Percentiles rank a stretch among this genome's conserved stretches.
These are phyloP conservation scores for Stegophylla sp. DNA, from an alignment of 2,888 invertebrate species.

Conservation along the genomic window DNA sequence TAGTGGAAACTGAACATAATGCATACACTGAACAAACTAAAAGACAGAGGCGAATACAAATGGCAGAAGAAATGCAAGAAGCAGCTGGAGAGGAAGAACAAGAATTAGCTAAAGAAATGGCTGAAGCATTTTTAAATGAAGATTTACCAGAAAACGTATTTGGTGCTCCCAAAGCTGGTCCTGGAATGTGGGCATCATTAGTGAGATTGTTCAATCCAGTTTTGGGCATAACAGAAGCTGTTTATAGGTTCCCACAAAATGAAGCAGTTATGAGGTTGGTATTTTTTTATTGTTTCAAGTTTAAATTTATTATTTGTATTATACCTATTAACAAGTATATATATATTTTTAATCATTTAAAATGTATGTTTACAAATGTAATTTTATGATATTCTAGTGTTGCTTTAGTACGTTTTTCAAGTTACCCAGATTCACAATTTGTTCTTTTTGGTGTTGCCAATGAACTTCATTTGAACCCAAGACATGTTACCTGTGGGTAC, in stretches of 20 bases:
- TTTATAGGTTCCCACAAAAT: conserved; percentile 88
- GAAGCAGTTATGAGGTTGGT: conserved; percentile 87
- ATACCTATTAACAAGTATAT: no score
- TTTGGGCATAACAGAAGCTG: conserved; percentile 77
- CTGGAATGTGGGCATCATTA: conserved; percentile 94
- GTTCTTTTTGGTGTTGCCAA: conserved; percentile 89
- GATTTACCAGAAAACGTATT: conserved; percentile 92
- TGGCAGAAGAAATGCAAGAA: conserved; percentile 98
- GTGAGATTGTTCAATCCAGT: conserved; percentile 87
- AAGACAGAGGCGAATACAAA: conserved; percentile 87
- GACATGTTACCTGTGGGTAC: conserved; percentile 81
- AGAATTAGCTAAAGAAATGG: conserved; percentile 95
- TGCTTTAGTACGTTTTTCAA: conserved; percentile 81
- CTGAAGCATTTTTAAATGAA: conserved; percentile 93
- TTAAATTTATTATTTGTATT: no score
- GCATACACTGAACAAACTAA: conserved; percentile 98
- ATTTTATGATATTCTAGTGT: conserved; percentile 66
- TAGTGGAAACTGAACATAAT: conserved; percentile 97
- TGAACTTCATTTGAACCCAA: conserved; percentile 87
- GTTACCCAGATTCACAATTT: conserved; percentile 71
- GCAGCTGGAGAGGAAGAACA: conserved; percentile 96
- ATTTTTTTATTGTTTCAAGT: conserved; percentile 15
- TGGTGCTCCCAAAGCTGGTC: conserved; percentile 94
- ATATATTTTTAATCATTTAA: conserved; percentile 28
- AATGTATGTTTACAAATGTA: conserved; percentile 59